Evolutionary conservation across 2,113 vertebrate species (phyloP).

Genomic region (Sarotherodon lohbergeri): DNA sequence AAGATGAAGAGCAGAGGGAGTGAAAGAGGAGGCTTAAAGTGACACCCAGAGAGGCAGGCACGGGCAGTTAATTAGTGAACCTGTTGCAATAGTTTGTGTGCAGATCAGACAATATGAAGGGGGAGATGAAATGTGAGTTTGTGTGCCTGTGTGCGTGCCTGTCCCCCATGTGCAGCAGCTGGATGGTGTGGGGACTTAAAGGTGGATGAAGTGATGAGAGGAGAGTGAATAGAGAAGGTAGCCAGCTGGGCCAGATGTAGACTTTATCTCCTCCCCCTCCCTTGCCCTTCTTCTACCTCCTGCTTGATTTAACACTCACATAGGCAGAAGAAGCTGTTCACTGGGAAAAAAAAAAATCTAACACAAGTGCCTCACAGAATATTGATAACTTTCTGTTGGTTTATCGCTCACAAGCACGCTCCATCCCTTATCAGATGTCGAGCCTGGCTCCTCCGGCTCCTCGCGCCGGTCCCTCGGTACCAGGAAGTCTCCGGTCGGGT

Average conservation of each 20-base stretch:
- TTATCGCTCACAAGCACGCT: neutral
- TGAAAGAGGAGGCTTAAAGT: neutral
- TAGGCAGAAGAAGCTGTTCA: neutral
- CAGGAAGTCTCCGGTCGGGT: conserved; percentile 38
- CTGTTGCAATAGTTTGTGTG: neutral
- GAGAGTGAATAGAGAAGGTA: neutral
- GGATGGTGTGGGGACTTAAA: neutral
- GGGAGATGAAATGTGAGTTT: neutral
- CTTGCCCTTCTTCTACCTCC: neutral
- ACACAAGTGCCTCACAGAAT: neutral
- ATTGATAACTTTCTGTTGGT: neutral
- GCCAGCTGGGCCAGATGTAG: conserved; percentile 37
- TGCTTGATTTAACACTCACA: neutral
- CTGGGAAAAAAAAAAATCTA: neutral
- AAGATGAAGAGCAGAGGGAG: neutral
- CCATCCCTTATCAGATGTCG: neutral
- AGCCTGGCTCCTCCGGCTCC: neutral
- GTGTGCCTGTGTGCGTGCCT: neutral
- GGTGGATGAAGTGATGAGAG: neutral
- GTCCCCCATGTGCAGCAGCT: neutral
- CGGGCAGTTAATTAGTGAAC: neutral
- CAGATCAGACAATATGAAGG: neutral
- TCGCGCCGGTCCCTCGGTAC: neutral
- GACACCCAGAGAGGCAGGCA: neutral
- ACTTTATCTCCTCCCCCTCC: neutral